These are phyloP conservation scores for Nephrotoma flavescens DNA, from an alignment of 2,888 invertebrate species.

Conservation along the genomic window DNA sequence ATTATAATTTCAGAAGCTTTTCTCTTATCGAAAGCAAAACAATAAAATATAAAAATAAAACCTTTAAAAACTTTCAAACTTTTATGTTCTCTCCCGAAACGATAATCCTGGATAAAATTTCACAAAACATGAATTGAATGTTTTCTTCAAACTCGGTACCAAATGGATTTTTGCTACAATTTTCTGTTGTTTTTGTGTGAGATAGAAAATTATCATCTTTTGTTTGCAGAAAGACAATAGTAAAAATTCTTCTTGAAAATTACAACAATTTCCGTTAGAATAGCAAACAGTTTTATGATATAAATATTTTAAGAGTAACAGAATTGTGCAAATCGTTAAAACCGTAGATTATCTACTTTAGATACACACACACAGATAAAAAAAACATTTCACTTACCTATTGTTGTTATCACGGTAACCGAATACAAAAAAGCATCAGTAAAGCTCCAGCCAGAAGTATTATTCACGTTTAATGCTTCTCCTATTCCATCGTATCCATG, in stretches of 20 bases:
- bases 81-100: neutral
- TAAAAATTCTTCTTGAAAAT: neutral
- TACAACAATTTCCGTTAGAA: neutral
- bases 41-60: neutral
- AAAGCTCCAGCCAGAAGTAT: constrained; percentile 53
- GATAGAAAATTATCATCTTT: neutral
- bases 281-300: neutral
- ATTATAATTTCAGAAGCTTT: neutral
- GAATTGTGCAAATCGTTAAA: neutral
- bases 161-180: neutral
- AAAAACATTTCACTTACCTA: constrained; percentile 44
- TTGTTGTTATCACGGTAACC: constrained; percentile 76
- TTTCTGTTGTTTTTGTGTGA: neutral
- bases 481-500: constrained; percentile 18
- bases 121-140: neutral
- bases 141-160: neutral
- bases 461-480: constrained; percentile 16
- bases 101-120: neutral
- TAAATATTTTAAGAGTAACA: neutral
- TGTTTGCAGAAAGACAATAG: neutral
- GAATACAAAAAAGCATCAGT: constrained; percentile 73
- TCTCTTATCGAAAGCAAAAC: neutral
- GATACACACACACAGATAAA: neutral
- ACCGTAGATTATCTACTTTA: neutral
- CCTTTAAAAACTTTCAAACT: neutral